These are phyloP conservation scores for Crenuchus spilurus DNA, from an alignment of 2,797 vertebrate genomes.

Conservation along the genomic window DNA sequence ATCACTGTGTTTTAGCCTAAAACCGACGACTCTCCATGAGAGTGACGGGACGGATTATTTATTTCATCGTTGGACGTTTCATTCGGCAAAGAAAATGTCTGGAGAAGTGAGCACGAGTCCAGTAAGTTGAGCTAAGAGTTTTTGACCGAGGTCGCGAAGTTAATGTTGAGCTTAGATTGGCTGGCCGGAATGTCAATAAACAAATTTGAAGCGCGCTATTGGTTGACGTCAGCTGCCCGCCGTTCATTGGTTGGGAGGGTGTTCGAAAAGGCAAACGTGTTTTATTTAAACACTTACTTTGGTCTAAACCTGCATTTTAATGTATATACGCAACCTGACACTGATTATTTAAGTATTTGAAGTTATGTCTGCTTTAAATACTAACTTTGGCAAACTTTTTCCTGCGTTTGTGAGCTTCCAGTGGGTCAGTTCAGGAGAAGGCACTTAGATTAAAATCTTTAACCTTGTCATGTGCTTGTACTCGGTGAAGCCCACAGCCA, in stretches of 20 bases:
- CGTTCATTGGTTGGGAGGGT: background rate
- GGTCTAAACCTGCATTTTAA: too few species aligned
- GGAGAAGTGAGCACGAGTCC: slow-evolving; percentile 6
- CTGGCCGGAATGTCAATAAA: background rate
- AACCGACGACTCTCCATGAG: background rate
- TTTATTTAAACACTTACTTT: too few species aligned
- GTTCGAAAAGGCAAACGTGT: too few species aligned
- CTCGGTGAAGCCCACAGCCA: too few species aligned
- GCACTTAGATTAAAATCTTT: too few species aligned
- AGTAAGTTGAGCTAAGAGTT: slow-evolving; percentile 41
- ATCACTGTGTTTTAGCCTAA: background rate
- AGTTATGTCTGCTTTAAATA: too few species aligned
- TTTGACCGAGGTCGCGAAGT: background rate
- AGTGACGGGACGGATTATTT: background rate
- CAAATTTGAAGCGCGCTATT: slow-evolving; percentile 14
- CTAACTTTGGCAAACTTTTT: too few species aligned
- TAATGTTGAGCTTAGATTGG: slow-evolving; percentile 22
- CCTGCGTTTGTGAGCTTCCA: too few species aligned
- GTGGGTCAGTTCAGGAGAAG: too few species aligned
- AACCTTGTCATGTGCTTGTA: too few species aligned
- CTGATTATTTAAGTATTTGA: too few species aligned
- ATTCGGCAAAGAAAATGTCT: slow-evolving; percentile 42
- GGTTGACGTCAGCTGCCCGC: background rate
- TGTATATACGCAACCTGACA: too few species aligned
- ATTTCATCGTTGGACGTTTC: slow-evolving; percentile 3